Percentiles rank a stretch among this genome's conserved stretches.
These are phyloP conservation scores for Thumatha senex DNA, from an alignment of 2,888 invertebrate species.

Conservation along the genomic window DNA sequence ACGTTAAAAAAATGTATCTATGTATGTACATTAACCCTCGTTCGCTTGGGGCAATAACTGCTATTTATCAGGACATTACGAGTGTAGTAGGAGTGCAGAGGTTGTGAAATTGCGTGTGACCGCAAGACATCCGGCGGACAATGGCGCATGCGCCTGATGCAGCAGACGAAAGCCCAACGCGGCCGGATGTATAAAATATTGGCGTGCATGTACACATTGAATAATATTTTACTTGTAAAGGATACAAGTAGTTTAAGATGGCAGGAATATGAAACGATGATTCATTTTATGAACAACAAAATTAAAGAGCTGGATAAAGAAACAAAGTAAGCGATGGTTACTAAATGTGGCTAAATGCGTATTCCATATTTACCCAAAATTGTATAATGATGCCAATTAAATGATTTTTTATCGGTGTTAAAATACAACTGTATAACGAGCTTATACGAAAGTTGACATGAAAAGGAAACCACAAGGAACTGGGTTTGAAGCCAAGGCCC, in stretches of 20 bases:
- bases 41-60: constrained; percentile 35
- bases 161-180: constrained; percentile 60
- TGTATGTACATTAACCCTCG: constrained; percentile 14
- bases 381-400: no score
- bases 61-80: constrained; percentile 59
- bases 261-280: background rate
- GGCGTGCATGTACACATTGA: constrained; percentile 52
- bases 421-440: constrained; percentile 9
- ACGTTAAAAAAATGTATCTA: background rate
- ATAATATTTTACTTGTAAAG: constrained; percentile 43
- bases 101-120: constrained; percentile 82
- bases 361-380: no score
- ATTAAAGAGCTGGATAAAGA: no score
- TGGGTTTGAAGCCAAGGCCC: constrained; percentile 24
- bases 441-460: constrained; percentile 35
- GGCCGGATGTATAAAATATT: constrained; percentile 76
- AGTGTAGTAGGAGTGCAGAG: constrained; percentile 59
- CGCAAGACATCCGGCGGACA: constrained; percentile 81
- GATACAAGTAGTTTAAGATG: constrained; percentile 27
- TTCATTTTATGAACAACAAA: background rate
- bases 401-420: no score
- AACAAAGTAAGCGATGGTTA: no score
- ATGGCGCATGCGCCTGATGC: constrained; percentile 57
- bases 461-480: constrained; percentile 49
- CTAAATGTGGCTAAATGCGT: no score